Percentiles rank a stretch among this genome's conserved stretches.
phyloP scores from a whole-genome alignment of 2,888 invertebrate species.

The Mesorhabditis sp. region DNA sequence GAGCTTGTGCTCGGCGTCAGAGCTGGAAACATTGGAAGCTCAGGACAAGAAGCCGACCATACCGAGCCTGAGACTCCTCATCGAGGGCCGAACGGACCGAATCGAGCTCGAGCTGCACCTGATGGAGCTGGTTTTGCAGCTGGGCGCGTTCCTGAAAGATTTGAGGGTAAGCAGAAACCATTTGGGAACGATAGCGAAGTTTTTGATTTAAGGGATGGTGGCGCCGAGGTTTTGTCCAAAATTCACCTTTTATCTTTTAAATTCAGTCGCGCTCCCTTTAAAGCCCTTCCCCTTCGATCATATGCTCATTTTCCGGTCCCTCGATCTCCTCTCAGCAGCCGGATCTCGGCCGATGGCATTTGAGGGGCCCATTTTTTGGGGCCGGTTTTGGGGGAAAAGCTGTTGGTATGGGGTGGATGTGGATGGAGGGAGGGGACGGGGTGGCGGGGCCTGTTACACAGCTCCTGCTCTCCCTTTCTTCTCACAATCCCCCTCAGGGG shows the following conservation, averaged over 20 bases:
- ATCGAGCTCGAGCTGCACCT: conserved; percentile 86
- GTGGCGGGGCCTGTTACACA: not conserved
- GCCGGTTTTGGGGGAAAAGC: conserved; percentile 20
- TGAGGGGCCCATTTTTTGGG: conserved; percentile 19
- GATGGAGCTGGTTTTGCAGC: conserved; percentile 81
- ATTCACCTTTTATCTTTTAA: too few relatives aligned
- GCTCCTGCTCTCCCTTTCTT: not conserved
- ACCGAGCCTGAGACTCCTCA: conserved; percentile 76
- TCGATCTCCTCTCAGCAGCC: too few relatives aligned
- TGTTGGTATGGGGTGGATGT: conserved; percentile 17
- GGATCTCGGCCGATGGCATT: conserved; percentile 18
- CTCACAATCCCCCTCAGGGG: too few relatives aligned
- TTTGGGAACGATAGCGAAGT: too few relatives aligned
- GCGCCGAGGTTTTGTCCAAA: too few relatives aligned
- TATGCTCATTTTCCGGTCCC: conserved; percentile 71
- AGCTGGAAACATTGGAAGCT: conserved; percentile 61
- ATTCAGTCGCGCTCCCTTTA: not conserved
- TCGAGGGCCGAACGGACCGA: conserved; percentile 66
- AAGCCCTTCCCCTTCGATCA: conserved; percentile 72
- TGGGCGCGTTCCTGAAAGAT: conserved; percentile 71
- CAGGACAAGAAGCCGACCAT: not conserved
- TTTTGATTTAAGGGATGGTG: too few relatives aligned
- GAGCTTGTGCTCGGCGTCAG: conserved; percentile 85
- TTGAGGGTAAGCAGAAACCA: not conserved
- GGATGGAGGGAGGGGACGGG: conserved; percentile 7